Evolutionary conservation across 2,113 vertebrate species (phyloP), one percentile per base, ranked within the genome.

Genomic region (Heterochromis multidens): DNA sequence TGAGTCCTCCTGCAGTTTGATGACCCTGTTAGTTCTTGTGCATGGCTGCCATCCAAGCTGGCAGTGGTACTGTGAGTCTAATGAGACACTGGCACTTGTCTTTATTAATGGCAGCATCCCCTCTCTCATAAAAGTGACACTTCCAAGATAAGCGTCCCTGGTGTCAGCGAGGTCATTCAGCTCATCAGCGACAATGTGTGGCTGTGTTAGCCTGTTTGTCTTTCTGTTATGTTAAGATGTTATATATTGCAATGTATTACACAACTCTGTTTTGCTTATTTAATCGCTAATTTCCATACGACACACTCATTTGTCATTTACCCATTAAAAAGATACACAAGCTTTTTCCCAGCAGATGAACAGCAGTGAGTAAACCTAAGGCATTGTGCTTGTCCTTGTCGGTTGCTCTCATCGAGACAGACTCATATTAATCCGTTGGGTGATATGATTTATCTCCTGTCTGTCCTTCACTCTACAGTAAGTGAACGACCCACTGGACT

Each of bases 391-490:
- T 52, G 94, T 91, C 95, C 95, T 95, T 95, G 95, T 87, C 89
- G 80, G 80, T 82, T 63, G 77, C 79, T 85, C 85, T 83, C 89
- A 84, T 89, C 65, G n/a, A 77, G 58, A 77, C 11, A 62, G 65
- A 81, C 62, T 27, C 61, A 62, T 67, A 91, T 92, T 91, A 93
- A 94, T 94, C 87, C 87, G 35, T 29, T 76, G 89, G 84, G 84
- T 90, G 90, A 88, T 90, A 67, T 93, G 95, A 95, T 95, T 93
- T 88, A 95, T 95, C 80, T 78, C 16, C 49, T 7, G 72, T 85
- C 88, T 67, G 93, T 92, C 93, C 93, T 92, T 94, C 93, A 82
- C 80, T 91, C 85, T 40, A 49, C 86, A 90, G 77, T 84, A 86
- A 89, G 67, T 82, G 88, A 94, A 88, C 84, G 86, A 76, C 70